Conservation (phyloP, 2,113 vertebrate genomes). For the Acrocephalus kingi region DNA sequence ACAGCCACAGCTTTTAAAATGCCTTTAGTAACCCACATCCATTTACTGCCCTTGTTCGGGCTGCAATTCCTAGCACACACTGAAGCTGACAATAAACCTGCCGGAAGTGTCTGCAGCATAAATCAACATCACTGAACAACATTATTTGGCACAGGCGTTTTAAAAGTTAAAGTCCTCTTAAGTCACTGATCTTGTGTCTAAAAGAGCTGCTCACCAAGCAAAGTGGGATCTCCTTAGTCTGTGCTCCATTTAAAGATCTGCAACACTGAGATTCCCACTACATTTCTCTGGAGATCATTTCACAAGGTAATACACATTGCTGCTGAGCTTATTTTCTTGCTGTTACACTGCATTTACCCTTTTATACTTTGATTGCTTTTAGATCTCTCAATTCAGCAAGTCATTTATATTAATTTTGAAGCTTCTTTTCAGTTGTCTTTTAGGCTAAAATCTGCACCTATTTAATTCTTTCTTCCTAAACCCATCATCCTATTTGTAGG, state of each 20-base stretch:
- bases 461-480: neutral
- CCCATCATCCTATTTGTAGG: neutral
- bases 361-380: neutral
- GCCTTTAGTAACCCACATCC: neutral
- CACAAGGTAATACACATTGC: neutral
- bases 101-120: neutral
- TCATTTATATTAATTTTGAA: neutral
- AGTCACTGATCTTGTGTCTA: neutral
- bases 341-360: neutral
- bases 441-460: neutral
- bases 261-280: neutral
- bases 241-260: neutral
- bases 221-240: neutral
- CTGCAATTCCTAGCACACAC: neutral
- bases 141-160: neutral
- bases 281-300: neutral
- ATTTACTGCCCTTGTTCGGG: neutral
- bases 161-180: neutral
- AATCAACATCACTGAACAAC: neutral
- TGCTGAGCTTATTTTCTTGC: conserved; percentile 8
- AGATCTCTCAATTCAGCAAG: neutral
- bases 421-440: neutral
- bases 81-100: neutral
- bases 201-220: neutral
- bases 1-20: neutral